A percentile compares a stretch with the other conserved stretches of the same genome.
Evolutionary conservation across 2,113 vertebrate species (phyloP).

Genomic region (Rhineura floridana): DNA sequence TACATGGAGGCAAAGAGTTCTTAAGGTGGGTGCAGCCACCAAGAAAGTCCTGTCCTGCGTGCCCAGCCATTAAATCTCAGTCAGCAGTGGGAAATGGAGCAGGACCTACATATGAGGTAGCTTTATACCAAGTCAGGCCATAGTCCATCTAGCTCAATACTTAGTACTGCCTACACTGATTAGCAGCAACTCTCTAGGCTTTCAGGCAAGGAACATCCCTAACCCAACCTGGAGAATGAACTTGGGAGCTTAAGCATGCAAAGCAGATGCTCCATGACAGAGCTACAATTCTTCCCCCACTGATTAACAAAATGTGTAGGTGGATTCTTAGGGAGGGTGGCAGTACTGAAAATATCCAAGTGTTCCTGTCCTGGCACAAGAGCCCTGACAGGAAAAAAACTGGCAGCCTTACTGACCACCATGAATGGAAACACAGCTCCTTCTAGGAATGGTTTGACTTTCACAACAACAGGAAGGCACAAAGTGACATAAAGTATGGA

Average conservation of each 20-base stretch:
- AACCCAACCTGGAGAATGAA: too few species aligned
- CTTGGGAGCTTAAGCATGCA: too few species aligned
- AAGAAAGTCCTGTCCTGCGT: background rate
- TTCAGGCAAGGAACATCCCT: too few species aligned
- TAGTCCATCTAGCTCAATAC: too few species aligned
- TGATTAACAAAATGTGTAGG: background rate
- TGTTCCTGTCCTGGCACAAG: background rate
- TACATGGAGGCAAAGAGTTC: background rate
- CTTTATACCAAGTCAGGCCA: too few species aligned
- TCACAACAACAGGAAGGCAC: background rate
- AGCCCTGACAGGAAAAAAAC: background rate
- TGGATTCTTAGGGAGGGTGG: background rate
- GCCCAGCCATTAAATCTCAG: background rate
- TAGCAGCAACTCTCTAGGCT: too few species aligned
- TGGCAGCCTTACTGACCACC: background rate
- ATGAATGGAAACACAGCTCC: background rate
- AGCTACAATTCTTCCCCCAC: background rate
- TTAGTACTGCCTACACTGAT: too few species aligned
- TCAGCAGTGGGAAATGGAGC: background rate
- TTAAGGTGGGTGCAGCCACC: background rate
- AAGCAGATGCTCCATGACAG: too few species aligned
- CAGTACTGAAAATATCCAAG: background rate
- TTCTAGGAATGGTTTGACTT: background rate
- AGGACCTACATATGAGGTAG: too few species aligned
- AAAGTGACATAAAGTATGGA: background rate